phyloP scores from a whole-genome alignment of 2,113 vertebrate species.

The Fulmarus glacialis region DNA sequence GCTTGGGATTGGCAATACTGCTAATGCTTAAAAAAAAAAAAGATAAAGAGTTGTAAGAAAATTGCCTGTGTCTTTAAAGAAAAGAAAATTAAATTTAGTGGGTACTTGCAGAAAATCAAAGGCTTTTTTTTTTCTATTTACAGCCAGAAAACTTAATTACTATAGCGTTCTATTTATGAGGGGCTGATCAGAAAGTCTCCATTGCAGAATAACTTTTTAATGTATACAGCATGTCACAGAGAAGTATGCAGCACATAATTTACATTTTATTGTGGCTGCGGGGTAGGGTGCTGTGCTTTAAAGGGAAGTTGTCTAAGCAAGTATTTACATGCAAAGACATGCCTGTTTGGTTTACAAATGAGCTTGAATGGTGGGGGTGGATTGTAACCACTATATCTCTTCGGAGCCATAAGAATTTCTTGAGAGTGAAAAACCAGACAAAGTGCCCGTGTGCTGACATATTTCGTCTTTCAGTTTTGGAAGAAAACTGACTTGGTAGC shows the following conservation, averaged over 20 bases:
- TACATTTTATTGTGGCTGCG: conserved; percentile 31
- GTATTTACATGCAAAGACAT: conserved; percentile 17
- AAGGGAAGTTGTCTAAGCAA: conserved; percentile 22
- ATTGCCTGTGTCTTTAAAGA: not conserved
- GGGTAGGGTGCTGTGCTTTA: conserved; percentile 29
- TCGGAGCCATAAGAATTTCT: not conserved
- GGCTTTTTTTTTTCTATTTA: not conserved
- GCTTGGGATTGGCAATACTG: conserved; percentile 6
- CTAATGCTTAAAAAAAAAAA: not conserved
- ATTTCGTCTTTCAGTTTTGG: not conserved
- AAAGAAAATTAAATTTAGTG: not conserved
- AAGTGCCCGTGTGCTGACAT: not conserved
- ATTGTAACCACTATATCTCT: not conserved
- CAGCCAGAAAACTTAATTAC: not conserved
- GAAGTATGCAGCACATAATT: not conserved
- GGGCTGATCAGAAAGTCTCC: not conserved
- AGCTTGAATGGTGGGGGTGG: not conserved
- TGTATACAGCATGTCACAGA: not conserved
- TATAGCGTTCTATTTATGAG: not conserved
- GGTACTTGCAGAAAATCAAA: not conserved
- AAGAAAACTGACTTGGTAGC: not conserved
- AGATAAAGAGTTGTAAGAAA: not conserved
- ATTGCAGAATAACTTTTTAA: not conserved
- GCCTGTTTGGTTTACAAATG: conserved; percentile 3
- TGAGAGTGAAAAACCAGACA: not conserved